phyloP scores from a whole-genome alignment of 2,113 vertebrate species.

The Numenius arquata region DNA sequence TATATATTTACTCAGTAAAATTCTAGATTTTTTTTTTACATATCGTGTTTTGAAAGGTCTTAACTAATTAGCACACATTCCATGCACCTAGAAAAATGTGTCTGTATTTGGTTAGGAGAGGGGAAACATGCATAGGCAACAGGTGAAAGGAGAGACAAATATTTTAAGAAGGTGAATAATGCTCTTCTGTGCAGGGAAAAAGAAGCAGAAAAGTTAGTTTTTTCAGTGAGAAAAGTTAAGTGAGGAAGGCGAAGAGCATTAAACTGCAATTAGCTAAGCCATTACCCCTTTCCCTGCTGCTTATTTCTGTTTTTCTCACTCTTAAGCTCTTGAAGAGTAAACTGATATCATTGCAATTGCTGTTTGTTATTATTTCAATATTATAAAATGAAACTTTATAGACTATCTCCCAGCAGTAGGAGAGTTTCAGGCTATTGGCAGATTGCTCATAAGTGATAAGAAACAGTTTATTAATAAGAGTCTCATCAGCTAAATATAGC shows the following conservation, averaged over 20 bases:
- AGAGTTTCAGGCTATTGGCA: slow-evolving; percentile 4
- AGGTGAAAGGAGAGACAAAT: not conserved
- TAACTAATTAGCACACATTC: not conserved
- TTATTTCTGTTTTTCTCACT: not conserved
- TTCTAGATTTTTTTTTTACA: not conserved
- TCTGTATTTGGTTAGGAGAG: not conserved
- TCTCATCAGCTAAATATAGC: slow-evolving; percentile 7
- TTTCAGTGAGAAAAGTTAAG: not conserved
- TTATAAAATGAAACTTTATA: not conserved
- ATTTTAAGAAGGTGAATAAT: not conserved
- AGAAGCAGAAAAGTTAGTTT: not conserved
- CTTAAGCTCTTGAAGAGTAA: not conserved
- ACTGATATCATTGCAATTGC: not conserved
- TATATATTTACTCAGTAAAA: not conserved
- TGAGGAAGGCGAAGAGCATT: not conserved
- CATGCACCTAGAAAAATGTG: not conserved
- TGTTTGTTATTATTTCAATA: not conserved
- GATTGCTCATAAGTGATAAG: slow-evolving; percentile 16
- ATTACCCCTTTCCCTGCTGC: not conserved
- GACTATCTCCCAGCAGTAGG: not conserved
- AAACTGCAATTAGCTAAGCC: not conserved
- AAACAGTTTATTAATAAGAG: not conserved
- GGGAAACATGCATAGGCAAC: not conserved
- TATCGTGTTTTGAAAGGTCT: not conserved
- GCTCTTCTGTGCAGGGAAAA: not conserved